Conservation (phyloP, 1,140 invertebrate species). For the Tribolium castaneum region DNA sequence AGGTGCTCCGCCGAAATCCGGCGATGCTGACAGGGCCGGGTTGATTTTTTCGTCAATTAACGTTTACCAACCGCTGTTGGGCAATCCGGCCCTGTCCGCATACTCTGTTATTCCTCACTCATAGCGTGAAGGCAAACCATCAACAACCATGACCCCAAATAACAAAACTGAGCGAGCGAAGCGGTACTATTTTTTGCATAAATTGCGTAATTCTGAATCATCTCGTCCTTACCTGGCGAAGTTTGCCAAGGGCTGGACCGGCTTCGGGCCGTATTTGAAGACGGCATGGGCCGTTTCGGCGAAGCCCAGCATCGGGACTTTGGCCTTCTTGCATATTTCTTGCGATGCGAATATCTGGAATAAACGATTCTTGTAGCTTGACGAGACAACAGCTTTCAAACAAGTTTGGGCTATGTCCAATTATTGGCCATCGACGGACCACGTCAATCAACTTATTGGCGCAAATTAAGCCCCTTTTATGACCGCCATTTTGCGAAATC, state of each 20-base stretch:
- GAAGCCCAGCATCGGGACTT: constrained; percentile 78
- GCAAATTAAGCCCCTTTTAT: background rate
- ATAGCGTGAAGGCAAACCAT: constrained; percentile 35
- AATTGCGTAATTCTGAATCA: constrained; percentile 13
- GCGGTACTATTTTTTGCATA: background rate
- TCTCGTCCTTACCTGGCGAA: constrained; percentile 68
- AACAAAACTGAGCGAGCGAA: background rate
- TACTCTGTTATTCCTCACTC: background rate
- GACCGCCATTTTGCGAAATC: background rate
- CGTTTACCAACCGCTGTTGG: no score
- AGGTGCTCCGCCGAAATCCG: background rate
- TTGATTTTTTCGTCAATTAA: no score
- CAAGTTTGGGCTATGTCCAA: background rate
- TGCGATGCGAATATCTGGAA: constrained; percentile 79
- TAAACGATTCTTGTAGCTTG: constrained; percentile 36
- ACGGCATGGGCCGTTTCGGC: constrained; percentile 83
- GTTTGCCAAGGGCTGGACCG: constrained; percentile 69
- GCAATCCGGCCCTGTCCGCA: no score
- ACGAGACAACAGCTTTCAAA: background rate
- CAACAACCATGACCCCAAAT: constrained; percentile 30
- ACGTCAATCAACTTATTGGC: background rate
- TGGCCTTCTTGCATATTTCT: constrained; percentile 74
- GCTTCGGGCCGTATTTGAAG: constrained; percentile 77
- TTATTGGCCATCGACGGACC: background rate
- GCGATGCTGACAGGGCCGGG: background rate